Conservation (phyloP, 2,797 vertebrate species). For the Propithecus deckenii region DNA sequence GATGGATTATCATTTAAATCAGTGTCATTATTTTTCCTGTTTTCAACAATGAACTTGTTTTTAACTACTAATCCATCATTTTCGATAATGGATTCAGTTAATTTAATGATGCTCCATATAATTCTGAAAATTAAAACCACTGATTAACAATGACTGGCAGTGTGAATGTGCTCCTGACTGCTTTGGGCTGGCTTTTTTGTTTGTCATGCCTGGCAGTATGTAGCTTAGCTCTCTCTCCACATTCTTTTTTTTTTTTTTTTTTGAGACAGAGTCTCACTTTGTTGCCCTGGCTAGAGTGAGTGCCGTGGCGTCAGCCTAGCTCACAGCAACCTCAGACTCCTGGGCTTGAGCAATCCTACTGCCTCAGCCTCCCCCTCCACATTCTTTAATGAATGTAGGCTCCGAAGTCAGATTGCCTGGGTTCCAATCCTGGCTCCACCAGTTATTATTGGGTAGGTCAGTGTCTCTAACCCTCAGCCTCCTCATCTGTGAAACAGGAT, state of each 20-base stretch:
- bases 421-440: not conserved
- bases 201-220: not conserved
- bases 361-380: not conserved
- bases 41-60: not conserved
- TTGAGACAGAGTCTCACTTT: too few relatives aligned
- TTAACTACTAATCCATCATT: not conserved
- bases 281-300: too few relatives aligned
- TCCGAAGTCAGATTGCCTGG: not conserved
- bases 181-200: not conserved
- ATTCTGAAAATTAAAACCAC: not conserved
- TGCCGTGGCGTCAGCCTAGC: too few relatives aligned
- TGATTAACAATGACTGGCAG: not conserved
- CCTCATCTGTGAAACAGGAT: not conserved
- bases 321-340: too few relatives aligned
- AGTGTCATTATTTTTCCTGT: not conserved
- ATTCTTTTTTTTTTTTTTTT: too few relatives aligned
- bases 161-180: not conserved
- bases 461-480: not conserved
- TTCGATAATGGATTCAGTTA: not conserved
- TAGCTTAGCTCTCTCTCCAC: not conserved
- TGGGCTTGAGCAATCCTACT: too few relatives aligned
- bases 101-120: not conserved
- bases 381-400: not conserved
- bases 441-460: not conserved
- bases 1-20: not conserved